Percentiles rank a stretch among this genome's conserved stretches.
These are phyloP conservation scores for Gallinago stenura DNA, from an alignment of 2,797 vertebrate species.

Conservation along the genomic window DNA sequence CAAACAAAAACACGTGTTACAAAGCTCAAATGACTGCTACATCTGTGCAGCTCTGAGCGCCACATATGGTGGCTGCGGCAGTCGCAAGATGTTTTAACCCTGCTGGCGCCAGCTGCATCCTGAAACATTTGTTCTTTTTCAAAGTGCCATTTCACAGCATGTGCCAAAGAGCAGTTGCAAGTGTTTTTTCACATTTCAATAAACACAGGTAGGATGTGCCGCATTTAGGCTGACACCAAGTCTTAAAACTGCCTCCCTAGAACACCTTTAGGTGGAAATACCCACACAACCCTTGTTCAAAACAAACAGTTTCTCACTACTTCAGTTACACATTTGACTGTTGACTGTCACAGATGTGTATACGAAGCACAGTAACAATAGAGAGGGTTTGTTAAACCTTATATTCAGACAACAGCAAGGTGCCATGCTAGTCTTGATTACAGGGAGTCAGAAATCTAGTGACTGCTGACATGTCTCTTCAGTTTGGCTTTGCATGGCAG, in stretches of 20 bases:
- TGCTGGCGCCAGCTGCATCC: background rate
- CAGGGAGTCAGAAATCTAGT: background rate
- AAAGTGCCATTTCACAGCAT: background rate
- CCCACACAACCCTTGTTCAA: fast-evolving
- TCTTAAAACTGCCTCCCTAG: background rate
- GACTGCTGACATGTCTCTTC: background rate
- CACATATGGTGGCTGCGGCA: background rate
- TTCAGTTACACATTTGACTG: background rate
- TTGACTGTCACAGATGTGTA: background rate
- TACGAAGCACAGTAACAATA: background rate
- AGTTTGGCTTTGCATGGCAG: background rate
- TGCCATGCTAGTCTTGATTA: background rate
- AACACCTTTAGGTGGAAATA: background rate
- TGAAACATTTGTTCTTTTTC: background rate
- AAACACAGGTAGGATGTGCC: background rate
- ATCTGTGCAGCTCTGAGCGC: background rate
- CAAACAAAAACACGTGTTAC: constrained; percentile 26
- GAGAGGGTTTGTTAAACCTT: background rate
- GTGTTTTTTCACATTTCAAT: background rate
- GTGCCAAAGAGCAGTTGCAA: background rate
- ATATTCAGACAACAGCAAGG: background rate
- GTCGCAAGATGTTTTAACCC: background rate
- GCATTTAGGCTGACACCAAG: background rate
- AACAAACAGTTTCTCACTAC: background rate
- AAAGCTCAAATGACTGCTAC: constrained; percentile 31